Percentiles rank a stretch among this genome's conserved stretches.
These are phyloP conservation scores for Hormaphis cornu DNA, from an alignment of 1,140 invertebrate genomes.

Conservation along the genomic window DNA sequence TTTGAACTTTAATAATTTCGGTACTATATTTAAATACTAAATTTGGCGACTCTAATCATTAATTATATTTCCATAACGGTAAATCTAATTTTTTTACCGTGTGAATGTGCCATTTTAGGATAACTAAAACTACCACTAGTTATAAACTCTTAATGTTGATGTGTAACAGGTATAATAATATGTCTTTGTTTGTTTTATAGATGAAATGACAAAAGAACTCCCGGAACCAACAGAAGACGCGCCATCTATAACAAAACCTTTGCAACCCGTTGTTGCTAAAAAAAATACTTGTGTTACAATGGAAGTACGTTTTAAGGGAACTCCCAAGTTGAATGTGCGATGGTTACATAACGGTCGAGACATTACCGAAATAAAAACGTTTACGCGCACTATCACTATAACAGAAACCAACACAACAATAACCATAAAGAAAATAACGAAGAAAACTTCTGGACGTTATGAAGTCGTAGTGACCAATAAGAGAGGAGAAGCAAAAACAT, in stretches of 20 bases:
- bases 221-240: constrained; percentile 46
- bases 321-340: constrained; percentile 60
- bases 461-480: constrained; percentile 67
- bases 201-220: too few species aligned
- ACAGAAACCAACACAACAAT: constrained; percentile 58
- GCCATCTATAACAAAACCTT: constrained; percentile 58
- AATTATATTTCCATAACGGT: too few species aligned
- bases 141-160: too few species aligned
- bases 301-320: constrained; percentile 59
- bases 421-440: constrained; percentile 56
- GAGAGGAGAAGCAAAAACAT: constrained; percentile 65
- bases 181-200: too few species aligned
- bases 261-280: constrained; percentile 55
- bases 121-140: too few species aligned
- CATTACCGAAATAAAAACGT: constrained; percentile 55
- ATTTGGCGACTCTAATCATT: too few species aligned
- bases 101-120: too few species aligned
- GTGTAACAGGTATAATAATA: too few species aligned
- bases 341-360: constrained; percentile 84
- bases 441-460: constrained; percentile 73
- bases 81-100: too few species aligned
- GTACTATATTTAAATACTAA: too few species aligned
- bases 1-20: too few species aligned
- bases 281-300: constrained; percentile 53
- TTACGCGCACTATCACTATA: constrained; percentile 45